These are phyloP conservation scores for Cochlearius cochlearius DNA, from an alignment of 2,113 vertebrate species.

Conservation along the genomic window DNA sequence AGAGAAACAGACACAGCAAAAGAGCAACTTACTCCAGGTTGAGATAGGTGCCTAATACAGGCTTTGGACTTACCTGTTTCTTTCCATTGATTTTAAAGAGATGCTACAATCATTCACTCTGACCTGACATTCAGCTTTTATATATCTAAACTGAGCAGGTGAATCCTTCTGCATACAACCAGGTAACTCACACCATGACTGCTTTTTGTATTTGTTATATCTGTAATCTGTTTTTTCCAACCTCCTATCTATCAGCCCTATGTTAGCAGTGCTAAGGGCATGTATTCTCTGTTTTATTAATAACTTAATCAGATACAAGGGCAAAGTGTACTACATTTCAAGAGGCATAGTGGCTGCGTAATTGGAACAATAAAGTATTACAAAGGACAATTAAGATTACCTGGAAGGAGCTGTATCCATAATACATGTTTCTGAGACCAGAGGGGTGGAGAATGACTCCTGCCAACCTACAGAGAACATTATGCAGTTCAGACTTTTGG, in stretches of 20 bases:
- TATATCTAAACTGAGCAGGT: background rate
- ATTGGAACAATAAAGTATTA: background rate
- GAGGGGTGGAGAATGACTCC: background rate
- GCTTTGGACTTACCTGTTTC: background rate
- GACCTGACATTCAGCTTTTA: background rate
- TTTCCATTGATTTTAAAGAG: background rate
- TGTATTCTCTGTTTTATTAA: background rate
- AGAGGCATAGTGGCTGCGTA: background rate
- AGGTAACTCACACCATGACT: background rate
- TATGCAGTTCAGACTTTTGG: background rate
- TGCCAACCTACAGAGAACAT: background rate
- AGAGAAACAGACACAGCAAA: background rate
- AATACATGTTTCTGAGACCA: background rate
- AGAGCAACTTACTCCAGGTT: background rate
- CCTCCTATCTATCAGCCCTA: background rate
- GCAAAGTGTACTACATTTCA: background rate
- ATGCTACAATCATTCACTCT: background rate
- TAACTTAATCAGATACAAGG: background rate
- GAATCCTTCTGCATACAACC: background rate
- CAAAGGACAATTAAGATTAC: background rate
- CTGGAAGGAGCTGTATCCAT: background rate
- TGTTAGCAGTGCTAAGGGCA: background rate
- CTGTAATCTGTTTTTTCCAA: background rate
- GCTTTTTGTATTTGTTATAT: background rate
- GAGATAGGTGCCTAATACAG: background rate